Base-by-base conservation (phyloP, 1,140 invertebrate species). In the Drosophila arawakana region DNA sequence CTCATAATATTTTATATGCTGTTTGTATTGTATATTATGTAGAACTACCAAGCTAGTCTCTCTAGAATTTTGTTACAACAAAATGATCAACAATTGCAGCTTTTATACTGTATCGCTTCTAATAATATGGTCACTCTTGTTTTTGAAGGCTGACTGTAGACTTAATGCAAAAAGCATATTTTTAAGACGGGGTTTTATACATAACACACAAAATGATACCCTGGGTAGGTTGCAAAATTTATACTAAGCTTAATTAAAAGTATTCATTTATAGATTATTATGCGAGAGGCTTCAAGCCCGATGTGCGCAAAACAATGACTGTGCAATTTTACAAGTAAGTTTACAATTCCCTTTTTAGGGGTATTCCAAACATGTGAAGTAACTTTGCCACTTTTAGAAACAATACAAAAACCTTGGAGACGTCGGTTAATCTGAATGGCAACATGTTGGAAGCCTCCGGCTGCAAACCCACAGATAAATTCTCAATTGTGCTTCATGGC, bases 401-500 rank as follows among this genome's bases (percentile, higher is more conserved):
- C 34, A 89, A 89, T 44, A 76, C 84, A 43, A 88, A 78, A 37
- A 83, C 80, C 0, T 37, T 73, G 47, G 83, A 89, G 39, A 52
- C 69, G 11, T 39, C 71, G 0, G 71, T 81, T 5, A 59, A 50
- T n/a, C 52, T 69, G 7, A 70, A 67, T 35, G 66, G n/a, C 18
- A 78, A 80, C 7, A 52, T 67, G 7, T 57, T 90, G 9, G 39
- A 71, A 7, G 58, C 43, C 30, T 88, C 81, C 3, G 79, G 76
- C 37, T 90, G 85, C 11, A 46, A 30, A 8, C 52, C 75, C 2
- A 61, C 81, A 10, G 86, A 91, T 44, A 91, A 91, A 62, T 83
- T 84, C 63, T 73, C 91, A 9, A 81, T 92, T 49, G 61, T 92
- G 37, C 68, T 92, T 8, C 91, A 92, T 78, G 91, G 91, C 7